Base-by-base conservation (phyloP, 2,888 invertebrate genomes). In the Diarsia dahlii region DNA sequence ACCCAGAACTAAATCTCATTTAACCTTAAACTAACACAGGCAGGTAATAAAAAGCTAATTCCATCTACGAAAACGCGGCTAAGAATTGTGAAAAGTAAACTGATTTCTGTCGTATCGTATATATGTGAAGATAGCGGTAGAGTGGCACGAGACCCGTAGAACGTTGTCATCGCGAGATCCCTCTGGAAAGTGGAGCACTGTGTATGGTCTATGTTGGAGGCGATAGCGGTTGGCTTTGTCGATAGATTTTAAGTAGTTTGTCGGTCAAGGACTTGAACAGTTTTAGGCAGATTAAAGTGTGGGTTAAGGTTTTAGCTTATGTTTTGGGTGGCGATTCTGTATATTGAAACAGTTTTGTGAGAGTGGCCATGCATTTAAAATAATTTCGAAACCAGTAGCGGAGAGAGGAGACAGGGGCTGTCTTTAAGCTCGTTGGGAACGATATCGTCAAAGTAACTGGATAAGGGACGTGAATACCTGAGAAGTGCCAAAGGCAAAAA, bases 131-230 rank as follows among this genome's bases (percentile, higher is more conserved):
- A 81, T 85, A 87, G 84, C 77, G 71, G 34, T 76, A 58, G 88
- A 88, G 87, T 86, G 77, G 82, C 82, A 82, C 87, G 84, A 87
- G 86, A 83, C 86, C 86, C 81, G 85, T 82, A 78, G 86, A 89
- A 89, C 88, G 88, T 81, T 87, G 89, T 89, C 89, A 89, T 89
- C 89, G 87, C 80, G 84, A 84, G 87, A 88, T 89, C 87, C 83
- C 87, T 77, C 76, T 79, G 77, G 84, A 90, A 90, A 90, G 80
- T 90, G 77, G 90, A 90, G 78, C 89, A 89, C 34, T 45, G 75
- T 5, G 50, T 58, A 4, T 78, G 84, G 88, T 34, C 2, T 0
- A 78, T 68, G 15, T 15, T 6, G 52, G 0, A 65, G 39, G 70
- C 10, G 18, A 34, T 0, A 66, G 82, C 81, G 69, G 18, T 12